A percentile compares a stretch with the other conserved stretches of the same genome.
phyloP scores from a whole-genome alignment of 2,888 invertebrate genomes.

The Calameuta filiformis region DNA sequence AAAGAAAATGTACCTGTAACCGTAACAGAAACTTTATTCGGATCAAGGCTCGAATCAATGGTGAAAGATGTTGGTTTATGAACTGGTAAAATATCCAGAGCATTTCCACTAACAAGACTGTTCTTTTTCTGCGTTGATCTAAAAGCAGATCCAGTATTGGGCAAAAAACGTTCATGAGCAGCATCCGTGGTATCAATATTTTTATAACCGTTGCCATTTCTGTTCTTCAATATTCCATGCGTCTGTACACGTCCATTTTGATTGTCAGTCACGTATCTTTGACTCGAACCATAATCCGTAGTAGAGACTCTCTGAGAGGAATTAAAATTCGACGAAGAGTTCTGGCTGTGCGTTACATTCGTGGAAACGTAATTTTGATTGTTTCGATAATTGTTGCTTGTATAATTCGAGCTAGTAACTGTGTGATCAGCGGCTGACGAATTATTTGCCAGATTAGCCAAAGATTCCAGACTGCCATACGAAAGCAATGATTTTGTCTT shows the following conservation, averaged over 20 bases:
- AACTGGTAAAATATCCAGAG: conserved; percentile 72
- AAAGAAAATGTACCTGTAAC: conserved; percentile 62
- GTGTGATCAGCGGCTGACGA: conserved; percentile 69
- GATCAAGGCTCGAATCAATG: conserved; percentile 65
- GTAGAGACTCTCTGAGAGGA: conserved; percentile 40
- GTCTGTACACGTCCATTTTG: conserved; percentile 42
- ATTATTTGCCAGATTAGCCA: conserved; percentile 76
- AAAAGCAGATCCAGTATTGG: conserved; percentile 32
- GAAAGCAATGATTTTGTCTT: conserved; percentile 82
- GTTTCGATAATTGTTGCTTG: conserved; percentile 40
- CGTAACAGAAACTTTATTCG: conserved; percentile 67
- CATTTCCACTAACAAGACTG: conserved; percentile 70
- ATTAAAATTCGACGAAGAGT: conserved; percentile 40
- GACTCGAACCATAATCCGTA: conserved; percentile 44
- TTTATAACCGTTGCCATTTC: conserved; percentile 55
- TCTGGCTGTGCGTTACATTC: conserved; percentile 54
- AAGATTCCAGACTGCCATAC: conserved; percentile 76
- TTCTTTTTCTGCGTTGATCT: conserved; percentile 7
- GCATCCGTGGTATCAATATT: conserved; percentile 49
- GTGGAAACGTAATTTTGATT: conserved; percentile 52
- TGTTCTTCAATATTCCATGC: conserved; percentile 61
- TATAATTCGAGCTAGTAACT: conserved; percentile 69
- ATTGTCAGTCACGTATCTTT: conserved; percentile 44
- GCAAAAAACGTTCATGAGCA: conserved; percentile 47
- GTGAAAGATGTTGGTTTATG: conserved; percentile 71